Conservation (phyloP, 2,888 invertebrate species). For the Hoplodrina blanda region DNA sequence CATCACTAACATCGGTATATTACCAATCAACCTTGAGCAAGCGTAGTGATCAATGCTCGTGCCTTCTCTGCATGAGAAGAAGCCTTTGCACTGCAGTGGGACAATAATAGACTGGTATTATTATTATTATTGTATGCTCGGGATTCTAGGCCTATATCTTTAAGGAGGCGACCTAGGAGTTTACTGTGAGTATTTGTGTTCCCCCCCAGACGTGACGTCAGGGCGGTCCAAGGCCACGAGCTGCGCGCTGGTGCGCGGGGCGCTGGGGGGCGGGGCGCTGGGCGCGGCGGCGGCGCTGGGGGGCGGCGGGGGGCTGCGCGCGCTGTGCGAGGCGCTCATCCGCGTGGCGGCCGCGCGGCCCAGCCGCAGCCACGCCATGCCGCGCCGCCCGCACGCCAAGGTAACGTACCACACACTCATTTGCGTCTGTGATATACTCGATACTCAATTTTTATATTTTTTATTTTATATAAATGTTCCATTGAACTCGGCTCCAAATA, state of each 20-base stretch:
- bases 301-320: constrained; percentile 77
- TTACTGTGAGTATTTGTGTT: not conserved
- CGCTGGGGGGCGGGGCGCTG: constrained; percentile 63
- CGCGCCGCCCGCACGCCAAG: constrained; percentile 87
- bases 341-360: constrained; percentile 89
- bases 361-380: constrained; percentile 88
- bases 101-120: no score
- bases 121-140: no score
- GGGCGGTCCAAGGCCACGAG: constrained; percentile 81
- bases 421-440: no score
- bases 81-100: no score
- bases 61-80: no score
- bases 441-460: no score
- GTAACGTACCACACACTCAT: constrained; percentile 70
- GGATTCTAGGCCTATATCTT: no score
- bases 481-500: no score
- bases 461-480: not conserved
- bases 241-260: constrained; percentile 74
- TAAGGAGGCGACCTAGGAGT: not conserved
- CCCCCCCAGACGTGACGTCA: constrained; percentile 77
- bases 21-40: no score
- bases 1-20: no score
- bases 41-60: no score
- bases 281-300: constrained; percentile 68
- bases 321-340: constrained; percentile 90